A percentile compares a stretch with the other conserved stretches of the same genome.
Evolutionary conservation across 2,888 invertebrate genomes (phyloP).

Genomic region (Drosophila paramelanica): DNA sequence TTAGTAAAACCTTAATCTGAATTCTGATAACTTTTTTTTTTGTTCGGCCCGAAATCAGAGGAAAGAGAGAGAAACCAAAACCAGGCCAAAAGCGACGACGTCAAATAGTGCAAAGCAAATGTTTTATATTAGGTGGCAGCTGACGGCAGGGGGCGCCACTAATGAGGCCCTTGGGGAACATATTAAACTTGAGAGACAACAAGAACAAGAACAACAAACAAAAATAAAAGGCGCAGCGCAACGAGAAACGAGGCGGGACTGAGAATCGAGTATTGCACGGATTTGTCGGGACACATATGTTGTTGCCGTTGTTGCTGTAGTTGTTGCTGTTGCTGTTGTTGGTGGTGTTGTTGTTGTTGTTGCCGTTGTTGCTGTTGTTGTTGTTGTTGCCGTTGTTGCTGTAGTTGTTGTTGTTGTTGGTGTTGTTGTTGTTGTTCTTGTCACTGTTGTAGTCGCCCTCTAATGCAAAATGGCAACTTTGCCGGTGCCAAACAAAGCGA

Average conservation of each 20-base stretch:
- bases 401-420: neutral
- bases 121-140: conserved; percentile 70
- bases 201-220: conserved; percentile 19
- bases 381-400: conserved; percentile 17
- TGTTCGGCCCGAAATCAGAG: conserved; percentile 19
- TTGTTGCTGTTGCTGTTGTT: conserved; percentile 9
- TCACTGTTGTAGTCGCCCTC: conserved; percentile 23
- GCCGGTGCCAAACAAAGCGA: conserved; percentile 26
- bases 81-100: conserved; percentile 52
- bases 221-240: conserved; percentile 16
- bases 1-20: conserved; percentile 49
- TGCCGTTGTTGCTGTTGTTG: conserved; percentile 1
- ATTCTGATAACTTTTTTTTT: conserved; percentile 36
- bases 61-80: conserved; percentile 7
- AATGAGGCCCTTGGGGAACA: conserved; percentile 79
- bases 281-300: conserved; percentile 34
- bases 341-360: neutral
- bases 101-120: conserved; percentile 77
- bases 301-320: neutral
- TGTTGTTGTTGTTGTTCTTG: conserved; percentile 12
- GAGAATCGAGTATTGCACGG: conserved; percentile 37
- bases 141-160: conserved; percentile 68
- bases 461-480: conserved; percentile 58
- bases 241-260: neutral
- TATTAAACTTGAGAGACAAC: conserved; percentile 73